Evolutionary conservation across 1,140 invertebrate species (phyloP).

Genomic region (Augochlora pura): DNA sequence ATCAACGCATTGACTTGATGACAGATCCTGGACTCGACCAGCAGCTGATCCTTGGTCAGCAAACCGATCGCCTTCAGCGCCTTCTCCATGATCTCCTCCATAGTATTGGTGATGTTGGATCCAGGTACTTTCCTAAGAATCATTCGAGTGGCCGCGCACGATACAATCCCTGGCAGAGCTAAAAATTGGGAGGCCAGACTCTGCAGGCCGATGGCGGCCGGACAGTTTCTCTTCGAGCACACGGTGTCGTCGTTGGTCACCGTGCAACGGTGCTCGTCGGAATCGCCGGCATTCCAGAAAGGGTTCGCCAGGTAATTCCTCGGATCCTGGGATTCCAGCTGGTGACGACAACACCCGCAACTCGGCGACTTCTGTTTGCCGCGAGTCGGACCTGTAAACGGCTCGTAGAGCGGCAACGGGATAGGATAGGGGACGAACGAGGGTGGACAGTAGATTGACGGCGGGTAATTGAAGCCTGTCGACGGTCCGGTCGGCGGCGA

Average conservation of each 20-base stretch:
- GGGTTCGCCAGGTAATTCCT: not conserved
- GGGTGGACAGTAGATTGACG: constrained; percentile 44
- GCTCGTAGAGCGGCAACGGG: constrained; percentile 44
- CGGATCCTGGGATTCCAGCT: not conserved
- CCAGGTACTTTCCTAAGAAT: constrained; percentile 71
- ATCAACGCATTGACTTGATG: constrained; percentile 74
- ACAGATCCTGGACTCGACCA: constrained; percentile 68
- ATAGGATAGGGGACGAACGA: constrained; percentile 60
- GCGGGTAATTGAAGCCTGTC: constrained; percentile 28
- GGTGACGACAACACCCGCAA: constrained; percentile 57
- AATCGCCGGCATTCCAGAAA: constrained; percentile 22
- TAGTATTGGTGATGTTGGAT: constrained; percentile 65
- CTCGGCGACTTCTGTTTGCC: constrained; percentile 14
- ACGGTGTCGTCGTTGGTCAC: constrained; percentile 59
- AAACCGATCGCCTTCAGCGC: constrained; percentile 60
- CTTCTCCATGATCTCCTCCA: constrained; percentile 71
- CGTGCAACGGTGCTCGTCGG: constrained; percentile 64
- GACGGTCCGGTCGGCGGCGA: constrained; percentile 25
- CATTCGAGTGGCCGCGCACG: constrained; percentile 71
- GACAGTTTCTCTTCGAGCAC: constrained; percentile 71
- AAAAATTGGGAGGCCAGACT: constrained; percentile 75
- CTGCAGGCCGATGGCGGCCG: constrained; percentile 71
- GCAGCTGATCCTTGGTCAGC: constrained; percentile 72
- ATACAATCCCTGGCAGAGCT: constrained; percentile 70
- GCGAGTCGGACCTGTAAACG: constrained; percentile 17